Evolutionary conservation across 2,113 vertebrate genomes (phyloP).

Genomic region (Cromileptes altivelis): DNA sequence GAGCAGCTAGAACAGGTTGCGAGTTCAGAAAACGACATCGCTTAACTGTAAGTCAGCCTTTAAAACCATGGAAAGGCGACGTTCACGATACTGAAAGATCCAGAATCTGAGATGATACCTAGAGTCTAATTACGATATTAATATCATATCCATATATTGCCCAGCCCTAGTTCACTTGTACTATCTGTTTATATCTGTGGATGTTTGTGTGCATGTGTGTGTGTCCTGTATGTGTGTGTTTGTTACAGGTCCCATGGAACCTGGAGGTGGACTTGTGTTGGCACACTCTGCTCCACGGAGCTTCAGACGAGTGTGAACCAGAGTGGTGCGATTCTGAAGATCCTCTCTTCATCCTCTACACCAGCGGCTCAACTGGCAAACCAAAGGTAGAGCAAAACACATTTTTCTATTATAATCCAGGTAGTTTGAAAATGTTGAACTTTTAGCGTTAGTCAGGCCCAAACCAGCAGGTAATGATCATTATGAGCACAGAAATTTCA

Average conservation of each 20-base stretch:
- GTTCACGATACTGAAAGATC: no score
- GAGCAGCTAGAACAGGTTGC: no score
- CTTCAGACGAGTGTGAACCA: slow-evolving; percentile 90
- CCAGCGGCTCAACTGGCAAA: slow-evolving; percentile 97
- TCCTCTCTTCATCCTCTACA: slow-evolving; percentile 96
- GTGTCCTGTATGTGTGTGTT: not conserved
- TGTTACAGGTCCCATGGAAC: slow-evolving; percentile 91
- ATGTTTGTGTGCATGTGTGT: not conserved
- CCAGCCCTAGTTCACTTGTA: not conserved
- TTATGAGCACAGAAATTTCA: not conserved
- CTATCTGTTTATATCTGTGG: not conserved
- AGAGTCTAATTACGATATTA: no score
- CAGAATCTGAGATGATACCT: no score
- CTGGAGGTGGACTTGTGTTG: slow-evolving; percentile 91
- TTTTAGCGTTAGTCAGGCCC: not conserved
- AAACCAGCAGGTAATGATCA: not conserved
- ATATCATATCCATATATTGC: no score
- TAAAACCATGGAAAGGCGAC: no score
- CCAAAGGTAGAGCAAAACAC: slow-evolving; percentile 88
- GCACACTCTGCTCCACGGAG: slow-evolving; percentile 89
- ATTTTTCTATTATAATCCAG: not conserved
- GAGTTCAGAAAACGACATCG: no score
- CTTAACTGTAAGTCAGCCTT: no score
- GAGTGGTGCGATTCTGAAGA: slow-evolving; percentile 97
- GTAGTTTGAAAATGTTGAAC: not conserved